A percentile compares a stretch with the other conserved stretches of the same genome.
Evolutionary conservation across 2,113 vertebrate species (phyloP).

Genomic region (Solea senegalensis): DNA sequence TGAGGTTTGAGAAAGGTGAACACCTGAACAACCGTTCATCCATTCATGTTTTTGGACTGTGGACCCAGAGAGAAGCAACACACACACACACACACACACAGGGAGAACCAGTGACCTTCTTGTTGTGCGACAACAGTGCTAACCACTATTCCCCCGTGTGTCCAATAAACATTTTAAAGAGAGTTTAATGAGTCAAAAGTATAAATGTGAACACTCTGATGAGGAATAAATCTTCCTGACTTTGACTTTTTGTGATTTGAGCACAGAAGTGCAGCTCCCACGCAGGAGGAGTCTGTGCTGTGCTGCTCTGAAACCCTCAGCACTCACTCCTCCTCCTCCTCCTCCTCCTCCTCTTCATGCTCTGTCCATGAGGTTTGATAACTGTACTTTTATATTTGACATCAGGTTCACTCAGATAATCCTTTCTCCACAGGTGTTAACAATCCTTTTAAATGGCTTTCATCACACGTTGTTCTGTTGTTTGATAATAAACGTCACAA

Average conservation of each 20-base stretch:
- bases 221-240: constrained; percentile 41
- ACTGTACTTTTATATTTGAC: constrained; percentile 24
- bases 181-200: no score
- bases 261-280: constrained; percentile 42
- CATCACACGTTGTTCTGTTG: not conserved
- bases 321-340: constrained; percentile 38
- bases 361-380: constrained; percentile 19
- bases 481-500: constrained; percentile 27
- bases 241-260: constrained; percentile 29
- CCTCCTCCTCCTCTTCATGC: constrained; percentile 33
- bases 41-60: no score
- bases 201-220: no score
- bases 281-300: constrained; percentile 32
- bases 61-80: no score
- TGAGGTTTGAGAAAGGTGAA: no score
- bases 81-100: no score
- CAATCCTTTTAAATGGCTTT: not conserved
- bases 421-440: constrained; percentile 4
- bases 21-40: no score
- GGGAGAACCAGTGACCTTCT: no score
- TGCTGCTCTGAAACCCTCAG: constrained; percentile 43
- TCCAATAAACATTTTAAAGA: no score
- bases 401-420: constrained; percentile 20
- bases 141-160: no score
- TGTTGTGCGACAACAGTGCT: no score